Evolutionary conservation across 2,888 invertebrate species (phyloP), one percentile per base, ranked within the genome.

Genomic region (Zygogramma bicolorata): DNA sequence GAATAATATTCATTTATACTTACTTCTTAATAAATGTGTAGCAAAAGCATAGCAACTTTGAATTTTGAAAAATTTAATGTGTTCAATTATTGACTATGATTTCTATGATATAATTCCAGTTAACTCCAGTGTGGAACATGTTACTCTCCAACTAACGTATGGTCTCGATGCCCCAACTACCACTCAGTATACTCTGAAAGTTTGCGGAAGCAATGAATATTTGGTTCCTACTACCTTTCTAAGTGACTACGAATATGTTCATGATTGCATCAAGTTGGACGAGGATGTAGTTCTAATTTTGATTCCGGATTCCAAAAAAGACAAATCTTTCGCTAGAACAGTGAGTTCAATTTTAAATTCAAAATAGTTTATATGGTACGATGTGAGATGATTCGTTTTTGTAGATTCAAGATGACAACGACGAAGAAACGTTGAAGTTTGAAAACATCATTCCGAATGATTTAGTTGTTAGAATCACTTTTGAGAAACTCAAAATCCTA

Each of bases 221-320:
- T 87, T 98, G 38, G 93, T 94, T 0, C 92, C 95, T 13, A 94
- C 95, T 65, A 95, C 95, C 38, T 91, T 92, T 10, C 90, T 98
- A 34, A 93, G 94, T 74, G 96, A 97, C 85, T 95, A 97, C 86
- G 96, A 97, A 85, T 97, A 97, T 85, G 94, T 98, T 68, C 96
- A 98, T 82, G 93, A 94, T 81, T 97, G 98, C 85, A 93, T 97
- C 70, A 97, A 98, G 83, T 87, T 97, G 82, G 97, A 98, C 85
- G 93, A 94, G 84, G 97, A 97, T 86, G 94, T 97, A 1, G 89
- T 91, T 40, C 85, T 95, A 73, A 92, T 90, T 63, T 85, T 93
- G 1, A 90, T 91, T 73, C 90, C 92, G 46, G 93, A 94, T 79
- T 89, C 89, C 34, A 90, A 92, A 76, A 90, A 91, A 68, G 91